Percentiles rank a stretch among this genome's conserved stretches.
phyloP scores from a whole-genome alignment of 2,113 vertebrate species.

The Synodontis membranacea region DNA sequence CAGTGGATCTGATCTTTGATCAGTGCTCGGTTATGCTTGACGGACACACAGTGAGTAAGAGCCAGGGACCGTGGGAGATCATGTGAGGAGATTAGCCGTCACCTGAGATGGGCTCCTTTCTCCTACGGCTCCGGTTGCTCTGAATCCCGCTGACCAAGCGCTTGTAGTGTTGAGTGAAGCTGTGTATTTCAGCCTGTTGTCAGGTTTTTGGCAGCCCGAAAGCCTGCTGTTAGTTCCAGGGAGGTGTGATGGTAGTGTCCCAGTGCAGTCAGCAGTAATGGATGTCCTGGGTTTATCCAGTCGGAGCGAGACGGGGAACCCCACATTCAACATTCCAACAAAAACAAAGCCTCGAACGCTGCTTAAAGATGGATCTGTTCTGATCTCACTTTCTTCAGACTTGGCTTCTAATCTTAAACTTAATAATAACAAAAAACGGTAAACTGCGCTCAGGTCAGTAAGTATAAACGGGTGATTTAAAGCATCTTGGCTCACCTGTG shows the following conservation, averaged over 20 bases:
- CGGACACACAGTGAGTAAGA: background rate
- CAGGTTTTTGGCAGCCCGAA: slow-evolving; percentile 51
- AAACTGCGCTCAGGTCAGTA: background rate
- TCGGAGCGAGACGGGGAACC: background rate
- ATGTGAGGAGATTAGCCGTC: background rate
- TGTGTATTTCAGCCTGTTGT: slow-evolving; percentile 47
- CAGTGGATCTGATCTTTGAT: background rate
- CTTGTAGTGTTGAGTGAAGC: background rate
- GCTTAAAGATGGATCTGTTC: background rate
- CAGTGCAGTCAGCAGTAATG: slow-evolving; percentile 27
- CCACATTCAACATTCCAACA: background rate
- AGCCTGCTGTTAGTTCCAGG: slow-evolving; percentile 52
- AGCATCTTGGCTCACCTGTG: background rate
- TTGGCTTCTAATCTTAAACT: background rate
- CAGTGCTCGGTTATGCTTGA: background rate
- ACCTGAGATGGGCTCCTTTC: background rate
- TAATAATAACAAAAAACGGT: background rate
- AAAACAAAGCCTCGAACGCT: background rate
- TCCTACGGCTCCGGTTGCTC: background rate
- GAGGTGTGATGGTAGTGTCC: slow-evolving; percentile 26
- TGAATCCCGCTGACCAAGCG: background rate
- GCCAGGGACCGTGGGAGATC: background rate
- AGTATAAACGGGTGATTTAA: background rate
- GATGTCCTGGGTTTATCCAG: slow-evolving; percentile 31
- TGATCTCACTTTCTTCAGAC: background rate